Base-by-base conservation (phyloP, 2,888 invertebrate genomes). In the Drosophila hamatofila region DNA sequence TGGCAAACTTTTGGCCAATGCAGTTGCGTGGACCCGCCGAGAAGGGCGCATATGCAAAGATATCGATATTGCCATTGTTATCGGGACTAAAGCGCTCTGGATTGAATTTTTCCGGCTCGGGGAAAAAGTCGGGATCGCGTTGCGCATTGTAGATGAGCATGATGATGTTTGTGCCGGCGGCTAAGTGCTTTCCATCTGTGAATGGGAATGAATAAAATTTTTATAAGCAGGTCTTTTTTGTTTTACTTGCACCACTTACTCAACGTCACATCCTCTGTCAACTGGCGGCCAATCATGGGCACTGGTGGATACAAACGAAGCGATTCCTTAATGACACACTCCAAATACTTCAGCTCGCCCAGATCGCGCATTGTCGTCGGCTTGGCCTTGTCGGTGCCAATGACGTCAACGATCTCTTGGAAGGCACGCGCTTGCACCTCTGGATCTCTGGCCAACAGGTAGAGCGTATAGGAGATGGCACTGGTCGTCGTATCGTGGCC, bases 321-420 rank as follows among this genome's bases (percentile, higher is more conserved):
- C 0, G 95, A 93, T 90, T 96, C 96, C 85, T 96, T 96, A 30
- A 96, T 94, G 55, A 95, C 95, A 72, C 94, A 94, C 72, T 96
- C 96, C 70, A 96, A 92, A 62, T 92, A 92, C 66, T 91, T 91
- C 0, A 92, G 61, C 21, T 92, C 83, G 2, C 88, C 84, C 42
- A 92, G 65, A n/a, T 91, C 86, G 0, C 87, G 74, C 75, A 89
- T 80, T 7, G 78, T 72, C 0, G 88, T 63, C 0, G 90, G 72
- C 44, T 65, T 70, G 0, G 74, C 39, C 25, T 79, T 80, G 63
- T 92, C 90, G 1, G 72, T 70, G 6, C 92, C 93, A 55, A 92
- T 67, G 3, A 93, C 83, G 1, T 85, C 64, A 2, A 72, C 72
- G 23, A 92, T 82, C 78, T 93, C 93, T 7, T 88, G 74, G 33